A percentile compares a stretch with the other conserved stretches of the same genome.
These are phyloP conservation scores for Enteromius anoplus DNA, from an alignment of 2,797 vertebrate genomes.

Conservation along the genomic window DNA sequence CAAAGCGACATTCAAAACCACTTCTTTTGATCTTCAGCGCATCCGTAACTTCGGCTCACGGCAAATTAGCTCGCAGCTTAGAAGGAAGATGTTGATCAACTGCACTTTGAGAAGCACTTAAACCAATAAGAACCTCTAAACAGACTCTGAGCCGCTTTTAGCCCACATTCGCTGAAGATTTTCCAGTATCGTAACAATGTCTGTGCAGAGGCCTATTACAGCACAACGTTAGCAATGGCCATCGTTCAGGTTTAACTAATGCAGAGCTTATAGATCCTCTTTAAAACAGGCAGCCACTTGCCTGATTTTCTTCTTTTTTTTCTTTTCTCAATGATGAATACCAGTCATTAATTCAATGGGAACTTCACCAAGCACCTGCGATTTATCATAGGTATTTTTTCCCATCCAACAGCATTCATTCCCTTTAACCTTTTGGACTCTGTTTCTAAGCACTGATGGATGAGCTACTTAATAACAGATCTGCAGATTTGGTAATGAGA, in stretches of 20 bases:
- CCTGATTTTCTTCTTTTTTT: constrained; percentile 47
- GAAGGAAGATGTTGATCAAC: constrained; percentile 51
- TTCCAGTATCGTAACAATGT: constrained; percentile 42
- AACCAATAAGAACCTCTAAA: constrained; percentile 55
- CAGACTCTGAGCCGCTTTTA: constrained; percentile 53
- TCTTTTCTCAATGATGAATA: constrained; percentile 73
- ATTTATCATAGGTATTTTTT: constrained; percentile 74
- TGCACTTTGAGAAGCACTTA: constrained; percentile 57
- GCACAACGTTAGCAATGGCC: constrained; percentile 17
- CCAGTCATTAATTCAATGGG: constrained; percentile 75
- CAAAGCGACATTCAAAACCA: constrained; percentile 61
- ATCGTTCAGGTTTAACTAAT: constrained; percentile 57
- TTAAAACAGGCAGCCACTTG: constrained; percentile 44
- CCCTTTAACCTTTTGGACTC: constrained; percentile 79
- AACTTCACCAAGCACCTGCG: constrained; percentile 67
- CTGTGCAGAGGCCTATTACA: constrained; percentile 40
- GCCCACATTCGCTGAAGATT: constrained; percentile 57
- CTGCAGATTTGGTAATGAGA: constrained; percentile 73
- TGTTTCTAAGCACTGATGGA: constrained; percentile 74
- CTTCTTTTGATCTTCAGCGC: constrained; percentile 59
- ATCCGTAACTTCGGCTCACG: constrained; percentile 41
- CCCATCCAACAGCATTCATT: constrained; percentile 70
- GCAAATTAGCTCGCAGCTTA: constrained; percentile 45
- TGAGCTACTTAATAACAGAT: constrained; percentile 75
- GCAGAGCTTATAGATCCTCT: constrained; percentile 64